phyloP scores from a whole-genome alignment of 2,888 invertebrate genomes.

The Glyphotaelius pellucidus region DNA sequence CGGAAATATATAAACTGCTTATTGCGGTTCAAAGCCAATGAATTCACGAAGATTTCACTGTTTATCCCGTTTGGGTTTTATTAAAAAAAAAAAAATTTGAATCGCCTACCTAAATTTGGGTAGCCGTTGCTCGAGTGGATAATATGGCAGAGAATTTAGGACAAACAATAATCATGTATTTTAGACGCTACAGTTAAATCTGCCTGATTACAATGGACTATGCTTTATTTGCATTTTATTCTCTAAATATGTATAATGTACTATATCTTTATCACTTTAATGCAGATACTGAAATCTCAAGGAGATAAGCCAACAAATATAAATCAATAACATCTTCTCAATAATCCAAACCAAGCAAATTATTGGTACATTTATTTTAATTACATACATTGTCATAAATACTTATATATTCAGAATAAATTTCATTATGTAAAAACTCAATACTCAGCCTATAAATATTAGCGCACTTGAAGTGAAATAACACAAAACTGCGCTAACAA shows the following conservation, averaged over 20 bases:
- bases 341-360: not conserved
- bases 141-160: slow-evolving; percentile 13
- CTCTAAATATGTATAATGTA: not conserved
- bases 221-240: not conserved
- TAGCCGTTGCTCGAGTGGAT: too few species aligned
- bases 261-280: not conserved
- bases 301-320: not conserved
- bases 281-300: not conserved
- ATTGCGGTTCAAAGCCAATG: too few species aligned
- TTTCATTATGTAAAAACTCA: not conserved
- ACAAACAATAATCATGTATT: not conserved
- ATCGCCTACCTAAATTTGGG: too few species aligned
- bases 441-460: not conserved
- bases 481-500: not conserved
- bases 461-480: too few species aligned
- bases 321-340: not conserved
- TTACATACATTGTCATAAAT: not conserved
- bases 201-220: not conserved
- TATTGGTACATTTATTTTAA: not conserved
- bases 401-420: not conserved
- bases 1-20: too few species aligned
- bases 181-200: not conserved
- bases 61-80: too few species aligned
- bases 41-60: too few species aligned
- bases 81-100: too few species aligned